Percentiles rank a stretch among this genome's conserved stretches.
These are phyloP conservation scores for Periplaneta americana DNA, from an alignment of 1,140 invertebrate species.

Conservation along the genomic window DNA sequence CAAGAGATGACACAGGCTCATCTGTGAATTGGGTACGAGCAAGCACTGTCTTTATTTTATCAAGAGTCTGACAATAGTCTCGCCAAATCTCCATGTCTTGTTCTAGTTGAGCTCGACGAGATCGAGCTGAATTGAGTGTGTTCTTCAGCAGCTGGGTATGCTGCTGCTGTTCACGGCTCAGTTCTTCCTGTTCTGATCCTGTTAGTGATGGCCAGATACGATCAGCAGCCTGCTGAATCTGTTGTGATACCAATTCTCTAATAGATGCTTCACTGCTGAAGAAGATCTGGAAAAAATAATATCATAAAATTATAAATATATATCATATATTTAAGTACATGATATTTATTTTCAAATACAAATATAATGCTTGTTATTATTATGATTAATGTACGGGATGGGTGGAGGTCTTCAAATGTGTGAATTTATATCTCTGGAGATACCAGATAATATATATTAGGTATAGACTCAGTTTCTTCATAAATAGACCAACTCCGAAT, in stretches of 20 bases:
- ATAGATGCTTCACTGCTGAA: conserved; percentile 73
- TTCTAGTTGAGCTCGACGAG: conserved; percentile 64
- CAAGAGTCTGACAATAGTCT: conserved; percentile 67
- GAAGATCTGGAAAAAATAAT: conserved; percentile 39
- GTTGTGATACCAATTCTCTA: conserved; percentile 70
- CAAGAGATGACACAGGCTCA: conserved; percentile 67
- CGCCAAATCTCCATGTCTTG: conserved; percentile 74
- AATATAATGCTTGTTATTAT: too few relatives aligned
- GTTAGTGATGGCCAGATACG: conserved; percentile 81
- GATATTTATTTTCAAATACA: too few relatives aligned
- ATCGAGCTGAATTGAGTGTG: conserved; percentile 72
- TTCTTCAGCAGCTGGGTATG: conserved; percentile 75
- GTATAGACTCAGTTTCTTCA: too few relatives aligned
- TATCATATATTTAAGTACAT: too few relatives aligned
- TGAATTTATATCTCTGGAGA: too few relatives aligned
- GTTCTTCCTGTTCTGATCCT: conserved; percentile 70
- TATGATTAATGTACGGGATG: too few relatives aligned
- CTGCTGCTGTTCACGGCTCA: conserved; percentile 70
- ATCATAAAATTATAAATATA: too few relatives aligned
- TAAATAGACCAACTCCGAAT: too few relatives aligned
- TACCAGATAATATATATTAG: too few relatives aligned
- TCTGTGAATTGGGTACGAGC: conserved; percentile 66
- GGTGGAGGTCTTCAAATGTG: too few relatives aligned
- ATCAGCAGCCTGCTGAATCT: conserved; percentile 76
- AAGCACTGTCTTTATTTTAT: conserved; percentile 67